Percentiles rank a stretch among this genome's conserved stretches.
Conservation (phyloP, 2,797 vertebrate species). For the Hyperoplus lanceolatus region DNA sequence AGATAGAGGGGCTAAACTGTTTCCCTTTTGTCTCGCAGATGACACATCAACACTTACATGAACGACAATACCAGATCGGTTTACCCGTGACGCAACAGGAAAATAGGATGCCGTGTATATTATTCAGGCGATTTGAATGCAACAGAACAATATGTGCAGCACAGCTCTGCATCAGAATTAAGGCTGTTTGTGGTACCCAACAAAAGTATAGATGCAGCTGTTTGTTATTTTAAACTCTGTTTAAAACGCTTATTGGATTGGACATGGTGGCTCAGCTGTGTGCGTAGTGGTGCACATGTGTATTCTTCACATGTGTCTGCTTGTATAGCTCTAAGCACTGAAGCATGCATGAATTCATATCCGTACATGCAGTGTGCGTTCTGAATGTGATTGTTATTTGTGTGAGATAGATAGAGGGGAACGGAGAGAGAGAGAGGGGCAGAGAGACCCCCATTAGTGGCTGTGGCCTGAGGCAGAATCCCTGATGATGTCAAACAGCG, state of each 20-base stretch:
- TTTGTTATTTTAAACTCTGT: constrained; percentile 62
- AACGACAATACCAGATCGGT: constrained; percentile 54
- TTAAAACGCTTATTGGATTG: constrained; percentile 53
- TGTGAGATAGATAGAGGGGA: constrained; percentile 2
- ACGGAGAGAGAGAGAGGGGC: constrained; percentile 14
- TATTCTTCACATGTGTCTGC: constrained; percentile 57
- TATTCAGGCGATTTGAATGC: constrained; percentile 33
- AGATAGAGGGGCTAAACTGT: constrained; percentile 57
- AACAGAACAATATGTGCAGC: constrained; percentile 16
- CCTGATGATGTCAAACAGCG: constrained; percentile 73
- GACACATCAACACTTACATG: constrained; percentile 58
- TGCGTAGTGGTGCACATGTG: constrained; percentile 25
- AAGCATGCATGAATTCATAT: constrained; percentile 62
- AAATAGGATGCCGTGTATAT: constrained; percentile 39
- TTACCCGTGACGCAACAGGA: constrained; percentile 49
- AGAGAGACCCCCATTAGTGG: constrained; percentile 68
- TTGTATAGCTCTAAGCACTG: constrained; percentile 63
- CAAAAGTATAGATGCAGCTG: constrained; percentile 34
- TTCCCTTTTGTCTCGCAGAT: constrained; percentile 55
- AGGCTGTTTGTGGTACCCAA: constrained; percentile 25
- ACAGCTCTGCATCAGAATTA: constrained; percentile 40
- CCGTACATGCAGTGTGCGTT: constrained; percentile 66
- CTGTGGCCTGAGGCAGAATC: constrained; percentile 69
- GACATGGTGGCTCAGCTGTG: constrained; percentile 55
- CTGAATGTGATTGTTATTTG: constrained; percentile 51